phyloP scores from a whole-genome alignment of 2,797 vertebrate species.

The Fratercula arctica region DNA sequence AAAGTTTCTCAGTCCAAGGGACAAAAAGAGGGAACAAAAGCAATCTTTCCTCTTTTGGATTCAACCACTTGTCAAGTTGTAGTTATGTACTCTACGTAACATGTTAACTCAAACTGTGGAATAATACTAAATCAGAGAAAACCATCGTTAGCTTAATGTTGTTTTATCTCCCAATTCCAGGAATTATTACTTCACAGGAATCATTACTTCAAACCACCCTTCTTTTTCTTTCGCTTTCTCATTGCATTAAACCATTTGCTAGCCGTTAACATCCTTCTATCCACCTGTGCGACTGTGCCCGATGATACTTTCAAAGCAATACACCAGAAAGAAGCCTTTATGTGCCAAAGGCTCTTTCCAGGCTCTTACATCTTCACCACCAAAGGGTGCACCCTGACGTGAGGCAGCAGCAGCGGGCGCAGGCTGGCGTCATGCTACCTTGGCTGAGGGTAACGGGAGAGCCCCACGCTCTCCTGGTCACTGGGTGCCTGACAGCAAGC shows the following conservation, averaged over 20 bases:
- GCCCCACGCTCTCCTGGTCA: rapidly evolving
- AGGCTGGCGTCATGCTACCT: rapidly evolving
- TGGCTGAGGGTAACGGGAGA: rapidly evolving
- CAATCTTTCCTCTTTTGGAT: background rate
- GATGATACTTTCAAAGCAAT: background rate
- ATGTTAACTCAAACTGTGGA: background rate
- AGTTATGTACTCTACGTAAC: background rate
- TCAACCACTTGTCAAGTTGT: background rate
- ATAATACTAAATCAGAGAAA: background rate
- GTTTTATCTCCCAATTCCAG: background rate
- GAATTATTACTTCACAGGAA: background rate
- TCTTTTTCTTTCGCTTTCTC: background rate
- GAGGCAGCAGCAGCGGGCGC: background rate
- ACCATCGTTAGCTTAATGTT: background rate
- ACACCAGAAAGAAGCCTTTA: background rate
- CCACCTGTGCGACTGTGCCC: rapidly evolving
- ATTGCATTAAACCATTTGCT: background rate
- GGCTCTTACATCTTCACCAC: background rate
- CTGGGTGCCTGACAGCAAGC: background rate
- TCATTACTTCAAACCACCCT: background rate
- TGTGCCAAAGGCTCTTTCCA: background rate
- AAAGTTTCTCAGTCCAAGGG: background rate
- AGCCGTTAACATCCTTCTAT: background rate
- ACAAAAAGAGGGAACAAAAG: background rate
- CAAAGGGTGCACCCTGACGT: rapidly evolving